Percentiles rank a stretch among this genome's conserved stretches.
phyloP scores from a whole-genome alignment of 1,140 invertebrate genomes.

The Eulimnadia texana region DNA sequence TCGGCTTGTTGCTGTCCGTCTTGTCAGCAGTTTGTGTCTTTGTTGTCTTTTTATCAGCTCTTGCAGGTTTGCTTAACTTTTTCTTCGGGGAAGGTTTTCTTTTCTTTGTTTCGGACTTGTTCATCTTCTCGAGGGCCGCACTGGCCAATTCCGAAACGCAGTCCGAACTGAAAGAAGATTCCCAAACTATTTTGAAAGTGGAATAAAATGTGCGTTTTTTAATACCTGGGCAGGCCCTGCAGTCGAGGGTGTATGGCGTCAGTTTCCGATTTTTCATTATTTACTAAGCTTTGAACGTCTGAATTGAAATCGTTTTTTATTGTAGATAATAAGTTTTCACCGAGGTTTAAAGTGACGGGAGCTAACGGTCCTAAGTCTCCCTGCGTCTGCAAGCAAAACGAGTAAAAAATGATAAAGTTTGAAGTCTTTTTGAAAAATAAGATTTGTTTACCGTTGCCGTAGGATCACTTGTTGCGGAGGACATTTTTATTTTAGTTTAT shows the following conservation, averaged over 20 bases:
- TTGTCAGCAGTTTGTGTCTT: slow-evolving; percentile 11
- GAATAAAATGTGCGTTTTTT: no score
- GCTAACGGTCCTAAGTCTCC: no score
- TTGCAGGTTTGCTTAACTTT: not conserved
- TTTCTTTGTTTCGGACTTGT: not conserved
- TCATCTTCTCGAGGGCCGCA: not conserved
- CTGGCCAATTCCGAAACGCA: not conserved
- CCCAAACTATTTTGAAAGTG: not conserved
- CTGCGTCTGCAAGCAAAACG: no score
- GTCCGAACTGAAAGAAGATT: not conserved
- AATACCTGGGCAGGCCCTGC: not conserved
- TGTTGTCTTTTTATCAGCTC: slow-evolving; percentile 4
- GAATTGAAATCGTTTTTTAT: no score
- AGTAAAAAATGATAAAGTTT: no score
- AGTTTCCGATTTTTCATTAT: not conserved
- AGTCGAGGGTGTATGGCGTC: not conserved
- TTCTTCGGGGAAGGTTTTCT: not conserved
- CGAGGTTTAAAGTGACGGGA: no score
- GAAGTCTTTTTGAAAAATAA: no score
- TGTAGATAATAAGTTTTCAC: no score
- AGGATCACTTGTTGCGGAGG: no score
- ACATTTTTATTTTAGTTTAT: no score
- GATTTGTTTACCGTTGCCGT: no score
- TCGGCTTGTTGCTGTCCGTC: slow-evolving; percentile 5
- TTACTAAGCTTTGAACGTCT: no score